Base-by-base conservation (phyloP, 2,797 vertebrate species). In the Rhadinocentrus ornatus region DNA sequence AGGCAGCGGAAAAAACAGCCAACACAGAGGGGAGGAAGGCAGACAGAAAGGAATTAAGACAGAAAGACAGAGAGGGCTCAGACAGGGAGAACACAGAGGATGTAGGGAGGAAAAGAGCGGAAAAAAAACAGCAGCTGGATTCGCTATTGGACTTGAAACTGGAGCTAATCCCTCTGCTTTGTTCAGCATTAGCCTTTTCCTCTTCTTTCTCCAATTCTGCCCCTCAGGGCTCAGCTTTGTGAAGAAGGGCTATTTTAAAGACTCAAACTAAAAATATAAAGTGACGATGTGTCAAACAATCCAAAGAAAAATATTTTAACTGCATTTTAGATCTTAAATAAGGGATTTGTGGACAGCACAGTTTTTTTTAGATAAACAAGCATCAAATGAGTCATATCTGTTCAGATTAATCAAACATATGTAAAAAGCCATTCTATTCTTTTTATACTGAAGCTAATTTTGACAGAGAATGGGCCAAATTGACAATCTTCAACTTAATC, bases 101-200 rank as follows among this genome's bases (percentile, higher is more conserved):
- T 41, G 39, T 27, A 68, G 34, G 10, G 69, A 72, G 20, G 26
- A 48, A 20, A 32, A 56, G 44, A n/a, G 18, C 22, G 13, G 22
- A 50, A 27, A 44, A 32, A 48, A 71, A 73, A 56, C 67, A 84
- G 83, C 84, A 86, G 87, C 84, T 87, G 82, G 81, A 88, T 74
- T 76, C 57, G 0, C 50, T 39, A 71, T 82, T 0, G 15, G 78
- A 84, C 77, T 83, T 78, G 73, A 87, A 80, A 69, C 57, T 37
- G 15, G 62, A 75, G 82, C 67, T 86, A 84, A 89, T 88, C 78
- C 77, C 69, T 62, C 66, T 64, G 73, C 75, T 81, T 87, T 86
- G 83, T 78, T 75, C 61, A 46, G 27, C 73, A 52, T 32, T 1
- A 1, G 12, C 53, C 68, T 72, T 50, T 68, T 60, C 73, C 68